Conservation (phyloP, 2,113 vertebrate genomes). For the Pao palembangensis region DNA sequence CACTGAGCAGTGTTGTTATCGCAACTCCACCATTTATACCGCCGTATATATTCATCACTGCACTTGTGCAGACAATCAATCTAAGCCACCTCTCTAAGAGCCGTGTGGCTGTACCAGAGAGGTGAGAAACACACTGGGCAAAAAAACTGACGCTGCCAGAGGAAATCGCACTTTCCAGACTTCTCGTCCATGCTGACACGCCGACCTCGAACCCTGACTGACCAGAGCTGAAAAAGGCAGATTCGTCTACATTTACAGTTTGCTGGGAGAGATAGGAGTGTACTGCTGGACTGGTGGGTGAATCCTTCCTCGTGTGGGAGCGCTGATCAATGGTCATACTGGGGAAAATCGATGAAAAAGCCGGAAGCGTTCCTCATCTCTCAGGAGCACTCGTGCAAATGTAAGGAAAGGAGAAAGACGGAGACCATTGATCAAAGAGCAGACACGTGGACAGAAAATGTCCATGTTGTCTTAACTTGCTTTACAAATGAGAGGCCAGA, state of each 20-base stretch:
- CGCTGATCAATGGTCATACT: slow-evolving; percentile 68
- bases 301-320: slow-evolving; percentile 40
- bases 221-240: slow-evolving; percentile 69
- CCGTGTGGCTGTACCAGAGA: slow-evolving; percentile 5
- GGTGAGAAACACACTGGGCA: slow-evolving; percentile 42
- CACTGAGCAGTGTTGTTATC: slow-evolving; percentile 48
- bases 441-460: slow-evolving; percentile 9
- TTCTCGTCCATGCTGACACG: too few species aligned
- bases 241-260: slow-evolving; percentile 66
- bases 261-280: slow-evolving; percentile 21
- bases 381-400: slow-evolving; percentile 31
- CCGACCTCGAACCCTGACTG: slow-evolving; percentile 45
- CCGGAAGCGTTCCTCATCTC: slow-evolving; percentile 34
- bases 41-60: slow-evolving; percentile 64
- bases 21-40: slow-evolving; percentile 53
- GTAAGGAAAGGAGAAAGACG: slow-evolving; percentile 11
- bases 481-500: background rate
- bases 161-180: slow-evolving; percentile 3
- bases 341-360: slow-evolving; percentile 44
- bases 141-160: slow-evolving; percentile 35
- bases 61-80: slow-evolving; percentile 56
- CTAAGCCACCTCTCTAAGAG: slow-evolving; percentile 47
- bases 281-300: slow-evolving; percentile 20
- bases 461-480: too few species aligned
- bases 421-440: slow-evolving; percentile 44